These are phyloP conservation scores for Magallana angulata DNA, from an alignment of 1,140 invertebrate genomes.

Conservation along the genomic window DNA sequence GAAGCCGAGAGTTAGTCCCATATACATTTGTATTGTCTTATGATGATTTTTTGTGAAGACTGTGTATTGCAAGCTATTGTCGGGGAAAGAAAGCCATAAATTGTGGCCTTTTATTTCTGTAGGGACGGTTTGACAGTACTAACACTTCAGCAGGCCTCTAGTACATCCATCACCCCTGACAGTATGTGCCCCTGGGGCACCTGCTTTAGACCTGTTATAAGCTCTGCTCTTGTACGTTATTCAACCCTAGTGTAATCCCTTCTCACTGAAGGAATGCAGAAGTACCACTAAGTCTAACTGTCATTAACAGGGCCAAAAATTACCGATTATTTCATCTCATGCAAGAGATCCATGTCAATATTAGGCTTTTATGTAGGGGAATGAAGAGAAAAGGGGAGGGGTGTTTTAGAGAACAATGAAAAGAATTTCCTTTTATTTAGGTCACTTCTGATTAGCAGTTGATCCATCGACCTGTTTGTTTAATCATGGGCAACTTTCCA, in stretches of 20 bases:
- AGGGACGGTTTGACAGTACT: constrained; percentile 19
- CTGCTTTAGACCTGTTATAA: constrained; percentile 26
- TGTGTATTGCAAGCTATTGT: constrained; percentile 30
- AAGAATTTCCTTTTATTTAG: not conserved
- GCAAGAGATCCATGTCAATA: not conserved
- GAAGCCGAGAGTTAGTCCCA: too few species aligned
- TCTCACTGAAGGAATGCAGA: not conserved
- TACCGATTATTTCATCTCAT: not conserved
- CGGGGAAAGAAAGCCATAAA: constrained; percentile 3
- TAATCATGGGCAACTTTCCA: not conserved
- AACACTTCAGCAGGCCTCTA: constrained; percentile 10
- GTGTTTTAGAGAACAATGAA: not conserved
- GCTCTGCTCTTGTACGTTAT: constrained; percentile 23
- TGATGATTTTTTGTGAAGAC: not conserved
- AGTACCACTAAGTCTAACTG: not conserved
- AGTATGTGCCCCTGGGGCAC: not conserved
- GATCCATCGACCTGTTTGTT: not conserved
- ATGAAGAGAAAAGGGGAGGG: not conserved
- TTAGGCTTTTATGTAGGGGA: not conserved
- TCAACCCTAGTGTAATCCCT: constrained; percentile 15
- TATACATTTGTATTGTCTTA: too few species aligned
- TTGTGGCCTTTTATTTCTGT: constrained; percentile 9
- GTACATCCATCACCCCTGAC: constrained; percentile 10
- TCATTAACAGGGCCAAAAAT: not conserved
- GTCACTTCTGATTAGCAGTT: not conserved